Evolutionary conservation across 2,888 invertebrate species (phyloP), one percentile per base, ranked within the genome.

Genomic region (Megaustenia siamemsis): DNA sequence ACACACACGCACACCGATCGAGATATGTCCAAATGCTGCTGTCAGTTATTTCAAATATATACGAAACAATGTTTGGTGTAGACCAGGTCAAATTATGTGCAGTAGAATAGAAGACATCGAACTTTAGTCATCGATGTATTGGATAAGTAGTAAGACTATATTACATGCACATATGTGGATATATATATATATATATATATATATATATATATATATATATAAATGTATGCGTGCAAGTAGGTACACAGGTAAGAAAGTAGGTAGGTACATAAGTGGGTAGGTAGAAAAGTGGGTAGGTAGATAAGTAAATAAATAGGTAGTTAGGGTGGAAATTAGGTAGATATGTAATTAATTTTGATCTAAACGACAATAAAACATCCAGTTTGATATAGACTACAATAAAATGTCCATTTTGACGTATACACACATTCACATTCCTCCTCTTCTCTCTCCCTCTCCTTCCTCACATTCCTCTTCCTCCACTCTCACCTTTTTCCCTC

Each of bases 181-280:
- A 66, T 6, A 66, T 8, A 66, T 35, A 68, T 15, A 68, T 35
- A 68, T 24, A 68, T 45, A 45, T 45, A 45, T 73, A 73, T 15
- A 73, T 43, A 73, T n/a, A 77, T 38, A 77, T 32, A 60, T 32
- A 77, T 76, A 76, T 53, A 49, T 53, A 76, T 32, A 53, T 32
- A 45, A 15, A 45, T 32, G 32, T 28, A 5, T 32, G 53, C 12
- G 32, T 76, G 53, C 28, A 76, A 53, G 32, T 53, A 76, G 28
- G 32, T 32, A 45, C 32, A 45, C 15, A 53, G 4, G 1, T 56
- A 49, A 32, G 32, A 56, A 28, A 32, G 32, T 77, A 49, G 28
- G 32, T 77, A 49, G 28, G 32, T 56, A 49, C 18, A 49, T 53
- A 49, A 2, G 32, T 35, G 10, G 1, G 32, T 53, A 49, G 10